Conservation (phyloP, 2,888 invertebrate species). For the Pseudanteris insignis region DNA sequence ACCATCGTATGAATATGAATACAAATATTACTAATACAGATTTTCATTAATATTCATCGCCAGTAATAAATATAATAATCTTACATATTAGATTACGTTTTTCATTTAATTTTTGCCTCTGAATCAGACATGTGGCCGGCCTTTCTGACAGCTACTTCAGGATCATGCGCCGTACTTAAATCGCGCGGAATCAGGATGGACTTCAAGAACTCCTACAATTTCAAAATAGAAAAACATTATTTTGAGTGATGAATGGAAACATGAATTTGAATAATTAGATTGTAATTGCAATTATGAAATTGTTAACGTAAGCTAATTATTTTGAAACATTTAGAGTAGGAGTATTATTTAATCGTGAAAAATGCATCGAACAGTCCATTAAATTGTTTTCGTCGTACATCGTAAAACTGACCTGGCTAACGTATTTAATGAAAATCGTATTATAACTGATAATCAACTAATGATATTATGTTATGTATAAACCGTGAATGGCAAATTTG, state of each 20-base stretch:
- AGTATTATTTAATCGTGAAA: too few species aligned
- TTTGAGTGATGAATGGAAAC: not conserved
- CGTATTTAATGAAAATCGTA: conserved; percentile 27
- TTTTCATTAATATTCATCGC: conserved; percentile 35
- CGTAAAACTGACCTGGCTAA: conserved; percentile 11
- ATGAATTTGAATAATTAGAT: not conserved
- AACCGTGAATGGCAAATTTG: conserved; percentile 7
- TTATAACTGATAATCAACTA: conserved; percentile 1
- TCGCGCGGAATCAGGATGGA: conserved; percentile 26
- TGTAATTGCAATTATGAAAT: not conserved
- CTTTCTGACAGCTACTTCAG: conserved; percentile 30
- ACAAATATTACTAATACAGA: conserved; percentile 15
- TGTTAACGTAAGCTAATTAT: not conserved
- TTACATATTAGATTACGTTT: conserved; percentile 23
- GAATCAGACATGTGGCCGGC: conserved; percentile 24
- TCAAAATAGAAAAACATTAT: conserved; percentile 17
- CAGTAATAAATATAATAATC: conserved; percentile 23
- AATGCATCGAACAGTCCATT: conserved; percentile 1
- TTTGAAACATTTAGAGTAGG: too few species aligned
- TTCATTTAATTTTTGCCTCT: conserved; percentile 26
- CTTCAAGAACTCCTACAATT: conserved; percentile 37
- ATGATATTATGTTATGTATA: not conserved
- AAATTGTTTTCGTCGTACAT: not conserved
- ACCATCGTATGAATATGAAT: too few species aligned
- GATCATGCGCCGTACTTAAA: conserved; percentile 20